Evolutionary conservation across 2,797 vertebrate species (phyloP), one percentile per base, ranked within the genome.

Genomic region (Enteromius mattozi): DNA sequence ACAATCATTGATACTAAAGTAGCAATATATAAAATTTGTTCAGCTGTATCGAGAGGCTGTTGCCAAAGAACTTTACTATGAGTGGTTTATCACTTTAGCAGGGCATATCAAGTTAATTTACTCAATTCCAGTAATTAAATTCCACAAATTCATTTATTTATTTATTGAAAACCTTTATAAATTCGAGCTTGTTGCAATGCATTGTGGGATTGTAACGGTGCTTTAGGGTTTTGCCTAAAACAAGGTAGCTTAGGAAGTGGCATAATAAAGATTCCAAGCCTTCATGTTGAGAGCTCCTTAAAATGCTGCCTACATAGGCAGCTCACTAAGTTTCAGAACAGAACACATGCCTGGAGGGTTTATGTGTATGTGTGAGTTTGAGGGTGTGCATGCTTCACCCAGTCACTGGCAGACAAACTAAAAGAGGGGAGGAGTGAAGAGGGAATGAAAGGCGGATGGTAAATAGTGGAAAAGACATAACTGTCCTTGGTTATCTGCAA

Each of bases 401-500:
- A 16, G 21, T 24, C 33, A 76, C 21, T 76, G 70, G 33, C 21
- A 40, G 13, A 17, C 2, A 0, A 5, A 77, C 21, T 16, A 13
- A 76, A 75, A 56, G 74, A 61, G 21, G 4, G 74, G 51, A 40
- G 51, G 74, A 77, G 21, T 59, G 6, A 77, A 77, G n/a, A 27
- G 4, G 54, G 14, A 77, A 27, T 17, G 51, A 24, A 59, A 40
- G 51, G 21, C 13, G 35, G 7, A 27, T 77, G 21, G 21, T 77
- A 77, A 59, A 63, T 42, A 45, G 37, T 7, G 56, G 78, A 51
- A 68, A 68, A 51, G 2, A 80, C 68, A 63, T 7, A 70, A 72
- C 68, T 61, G 63, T 80, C 78, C 40, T 79, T 68, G 78, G 17
- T 49, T 80, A 80, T 51, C 63, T 37, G 61, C 42, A 68, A 68